These are phyloP conservation scores for Esperia sulphurella DNA, from an alignment of 2,888 invertebrate genomes.

Conservation along the genomic window DNA sequence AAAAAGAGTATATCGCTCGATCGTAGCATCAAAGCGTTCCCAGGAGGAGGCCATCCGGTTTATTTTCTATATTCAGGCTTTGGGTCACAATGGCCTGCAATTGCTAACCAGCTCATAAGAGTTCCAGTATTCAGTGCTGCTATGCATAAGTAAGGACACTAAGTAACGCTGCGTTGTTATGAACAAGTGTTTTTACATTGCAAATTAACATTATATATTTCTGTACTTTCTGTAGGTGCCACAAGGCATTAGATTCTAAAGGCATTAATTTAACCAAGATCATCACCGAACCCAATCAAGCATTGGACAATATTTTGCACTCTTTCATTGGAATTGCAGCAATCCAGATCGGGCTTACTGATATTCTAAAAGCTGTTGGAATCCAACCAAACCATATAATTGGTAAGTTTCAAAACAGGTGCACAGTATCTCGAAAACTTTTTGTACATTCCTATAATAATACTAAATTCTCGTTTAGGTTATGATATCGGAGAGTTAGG, in stretches of 20 bases:
- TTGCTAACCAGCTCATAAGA: slow-evolving; percentile 87
- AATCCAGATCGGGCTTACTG: slow-evolving; percentile 19
- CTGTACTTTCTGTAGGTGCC: not conserved
- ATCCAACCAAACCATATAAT: slow-evolving; percentile 23
- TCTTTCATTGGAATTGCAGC: slow-evolving; percentile 14
- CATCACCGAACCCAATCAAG: not conserved
- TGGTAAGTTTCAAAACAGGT: slow-evolving; percentile 13
- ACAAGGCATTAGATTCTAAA: not conserved
- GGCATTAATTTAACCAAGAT: not conserved
- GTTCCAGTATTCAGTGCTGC: slow-evolving; percentile 86
- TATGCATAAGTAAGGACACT: slow-evolving; percentile 74
- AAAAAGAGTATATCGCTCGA: slow-evolving; percentile 52
- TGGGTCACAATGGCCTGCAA: slow-evolving; percentile 93
- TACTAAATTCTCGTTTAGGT: slow-evolving; percentile 61
- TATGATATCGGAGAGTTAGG: slow-evolving; percentile 97
- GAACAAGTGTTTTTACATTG: no score
- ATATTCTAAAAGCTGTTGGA: slow-evolving; percentile 19
- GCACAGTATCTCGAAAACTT: no score
- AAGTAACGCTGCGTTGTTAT: no score
- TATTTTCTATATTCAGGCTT: slow-evolving; percentile 96
- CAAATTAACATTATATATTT: no score
- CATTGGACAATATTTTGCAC: slow-evolving; percentile 10
- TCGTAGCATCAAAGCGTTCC: slow-evolving; percentile 79
- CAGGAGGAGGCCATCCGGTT: slow-evolving; percentile 83
- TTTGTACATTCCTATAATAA: no score